Conservation (phyloP, 2,113 vertebrate species). For the Maccullochella peelii region DNA sequence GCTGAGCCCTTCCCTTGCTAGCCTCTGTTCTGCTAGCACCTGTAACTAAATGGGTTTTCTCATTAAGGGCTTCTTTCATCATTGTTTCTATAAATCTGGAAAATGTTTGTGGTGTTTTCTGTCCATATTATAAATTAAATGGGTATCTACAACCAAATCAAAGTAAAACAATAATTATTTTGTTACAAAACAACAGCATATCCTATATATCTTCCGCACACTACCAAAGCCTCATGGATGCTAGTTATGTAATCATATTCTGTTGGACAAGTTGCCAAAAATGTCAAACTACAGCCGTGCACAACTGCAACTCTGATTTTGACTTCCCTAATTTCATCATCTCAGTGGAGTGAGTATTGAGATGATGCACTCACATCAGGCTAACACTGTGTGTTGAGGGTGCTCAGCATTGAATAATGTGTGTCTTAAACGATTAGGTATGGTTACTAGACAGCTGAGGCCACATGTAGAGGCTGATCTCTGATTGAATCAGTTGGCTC, state of each 20-base stretch:
- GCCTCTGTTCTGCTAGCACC: background rate
- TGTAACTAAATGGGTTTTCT: no score
- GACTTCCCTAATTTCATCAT: constrained; percentile 52
- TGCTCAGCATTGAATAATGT: background rate
- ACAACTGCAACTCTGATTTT: background rate
- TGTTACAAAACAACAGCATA: background rate
- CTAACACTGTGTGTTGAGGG: background rate
- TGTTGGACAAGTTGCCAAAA: constrained; percentile 17
- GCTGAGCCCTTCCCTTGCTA: background rate
- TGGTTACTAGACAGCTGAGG: constrained; percentile 15
- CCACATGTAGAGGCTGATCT: background rate
- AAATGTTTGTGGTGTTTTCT: background rate
- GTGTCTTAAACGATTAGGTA: constrained; percentile 7
- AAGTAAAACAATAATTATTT: background rate
- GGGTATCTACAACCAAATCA: no score
- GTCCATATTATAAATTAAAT: background rate
- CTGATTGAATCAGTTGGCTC: background rate
- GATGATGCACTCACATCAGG: constrained; percentile 1
- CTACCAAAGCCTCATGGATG: background rate
- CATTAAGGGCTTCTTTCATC: background rate
- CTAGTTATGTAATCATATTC: constrained; percentile 14
- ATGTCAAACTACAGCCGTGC: constrained; percentile 25
- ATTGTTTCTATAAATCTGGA: background rate
- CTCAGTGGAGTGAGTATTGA: constrained; percentile 30
- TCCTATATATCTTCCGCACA: background rate